Evolutionary conservation across 2,113 vertebrate species (phyloP), one percentile per base, ranked within the genome.

Genomic region (Mesoclemmys tuberculata): DNA sequence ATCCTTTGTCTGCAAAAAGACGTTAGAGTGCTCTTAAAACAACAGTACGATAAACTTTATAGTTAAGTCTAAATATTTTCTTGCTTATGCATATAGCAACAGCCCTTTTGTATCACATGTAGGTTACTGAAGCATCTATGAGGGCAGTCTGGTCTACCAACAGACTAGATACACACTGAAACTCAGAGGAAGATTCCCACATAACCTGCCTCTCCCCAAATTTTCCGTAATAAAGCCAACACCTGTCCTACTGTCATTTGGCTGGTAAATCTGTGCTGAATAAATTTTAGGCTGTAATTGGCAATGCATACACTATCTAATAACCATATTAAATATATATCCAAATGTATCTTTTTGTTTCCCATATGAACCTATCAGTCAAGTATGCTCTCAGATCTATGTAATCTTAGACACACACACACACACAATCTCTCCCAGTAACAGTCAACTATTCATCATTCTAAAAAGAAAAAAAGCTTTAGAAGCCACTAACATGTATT

Each of bases 21-120:
- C 12, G 10, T 79, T 38, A 48, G 58, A 16, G 18, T 52, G 26
- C 82, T 93, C 74, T 38, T 2, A 27, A 92, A 91, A 58, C 1
- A 92, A 3, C 29, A 80, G 55, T 78, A 77, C 55, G 9, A 92
- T 46, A 81, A 91, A 75, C 41, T 77, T 24, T 78, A 24, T 82
- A n/a, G 64, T 35, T n/a, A 61, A 92, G 58, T 48, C 92, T 41
- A 48, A 91, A 21, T 44, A 79, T 48, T 93, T 91, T 41, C 84
- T 93, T 80, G 29, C 71, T 82, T 35, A 44, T 92, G 80, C 84
- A 91, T 95, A 78, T 86, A 92, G 80, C 83, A 95, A 26, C 74
- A 90, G 81, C 21, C 27, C 38, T 92, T 44, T 77, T 87, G 82
- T 49, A 91, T 54, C 86, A 51, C 1, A 35, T 27, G 84, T 85